Percentiles rank a stretch among this genome's conserved stretches.
Conservation (phyloP, 2,797 vertebrate genomes). For the Micrastur ruficollis region DNA sequence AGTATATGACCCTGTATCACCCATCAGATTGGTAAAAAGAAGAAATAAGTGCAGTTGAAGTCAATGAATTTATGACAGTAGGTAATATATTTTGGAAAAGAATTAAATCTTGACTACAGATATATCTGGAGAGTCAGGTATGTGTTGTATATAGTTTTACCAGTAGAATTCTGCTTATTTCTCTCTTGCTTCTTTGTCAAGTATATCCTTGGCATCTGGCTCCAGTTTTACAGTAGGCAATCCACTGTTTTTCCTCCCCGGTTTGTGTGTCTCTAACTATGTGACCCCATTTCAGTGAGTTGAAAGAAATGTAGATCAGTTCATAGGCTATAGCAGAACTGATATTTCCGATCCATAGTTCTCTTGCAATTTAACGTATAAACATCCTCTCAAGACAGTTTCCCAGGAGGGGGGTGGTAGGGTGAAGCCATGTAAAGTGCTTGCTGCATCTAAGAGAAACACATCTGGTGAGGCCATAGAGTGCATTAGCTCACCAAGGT, state of each 20-base stretch:
- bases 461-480: not conserved
- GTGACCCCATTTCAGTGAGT: not conserved
- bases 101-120: not conserved
- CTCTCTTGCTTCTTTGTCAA: not conserved
- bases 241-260: not conserved
- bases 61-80: not conserved
- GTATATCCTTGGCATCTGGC: not conserved
- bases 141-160: not conserved
- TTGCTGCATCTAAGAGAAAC: not conserved
- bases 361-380: not conserved
- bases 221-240: not conserved
- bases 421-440: not conserved
- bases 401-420: not conserved
- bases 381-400: slow-evolving; percentile 13
- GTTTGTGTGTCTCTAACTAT: not conserved
- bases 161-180: not conserved
- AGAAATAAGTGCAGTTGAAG: not conserved
- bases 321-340: not conserved
- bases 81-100: not conserved
- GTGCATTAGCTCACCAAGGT: slow-evolving; percentile 29
- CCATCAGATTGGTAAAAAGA: not conserved
- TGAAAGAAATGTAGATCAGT: not conserved
- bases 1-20: not conserved
- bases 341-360: not conserved
- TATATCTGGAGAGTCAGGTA: not conserved